Conservation (phyloP, 2,797 vertebrate genomes). For the Periophthalmus magnuspinnatus region DNA sequence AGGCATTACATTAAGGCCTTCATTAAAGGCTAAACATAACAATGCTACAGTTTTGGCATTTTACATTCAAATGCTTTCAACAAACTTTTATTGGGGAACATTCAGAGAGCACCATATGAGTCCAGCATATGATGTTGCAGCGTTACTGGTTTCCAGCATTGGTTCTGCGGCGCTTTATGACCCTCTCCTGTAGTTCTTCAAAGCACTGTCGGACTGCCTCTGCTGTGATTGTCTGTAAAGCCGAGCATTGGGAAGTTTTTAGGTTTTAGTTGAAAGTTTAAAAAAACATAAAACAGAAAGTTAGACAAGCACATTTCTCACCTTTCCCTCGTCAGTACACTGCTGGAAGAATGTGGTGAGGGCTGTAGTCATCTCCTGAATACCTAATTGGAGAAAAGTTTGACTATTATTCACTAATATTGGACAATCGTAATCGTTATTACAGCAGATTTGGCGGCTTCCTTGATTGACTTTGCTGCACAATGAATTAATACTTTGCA, state of each 20-base stretch:
- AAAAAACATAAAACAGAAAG: not conserved
- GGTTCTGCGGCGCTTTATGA: slow-evolving; percentile 56
- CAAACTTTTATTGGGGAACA: slow-evolving; percentile 36
- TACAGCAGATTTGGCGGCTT: not conserved
- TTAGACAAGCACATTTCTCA: slow-evolving; percentile 57
- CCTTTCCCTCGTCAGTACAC: slow-evolving; percentile 90
- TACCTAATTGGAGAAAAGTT: slow-evolving; percentile 72
- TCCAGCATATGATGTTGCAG: slow-evolving; percentile 14
- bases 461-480: not conserved
- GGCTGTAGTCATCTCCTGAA: slow-evolving; percentile 88
- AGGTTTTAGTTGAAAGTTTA: not conserved
- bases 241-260: slow-evolving; percentile 6
- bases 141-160: slow-evolving; percentile 48
- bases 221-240: slow-evolving; percentile 63
- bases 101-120: slow-evolving; percentile 17
- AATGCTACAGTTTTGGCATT: not conserved
- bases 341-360: slow-evolving; percentile 86
- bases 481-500: not conserved
- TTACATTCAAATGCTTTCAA: slow-evolving; percentile 35
- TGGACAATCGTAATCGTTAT: not conserved
- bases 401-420: not conserved
- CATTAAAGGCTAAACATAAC: not conserved
- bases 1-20: slow-evolving; percentile 23
- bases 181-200: slow-evolving; percentile 57
- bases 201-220: slow-evolving; percentile 69